phyloP scores from a whole-genome alignment of 2,888 invertebrate genomes.

The Volucella bombylans region DNA sequence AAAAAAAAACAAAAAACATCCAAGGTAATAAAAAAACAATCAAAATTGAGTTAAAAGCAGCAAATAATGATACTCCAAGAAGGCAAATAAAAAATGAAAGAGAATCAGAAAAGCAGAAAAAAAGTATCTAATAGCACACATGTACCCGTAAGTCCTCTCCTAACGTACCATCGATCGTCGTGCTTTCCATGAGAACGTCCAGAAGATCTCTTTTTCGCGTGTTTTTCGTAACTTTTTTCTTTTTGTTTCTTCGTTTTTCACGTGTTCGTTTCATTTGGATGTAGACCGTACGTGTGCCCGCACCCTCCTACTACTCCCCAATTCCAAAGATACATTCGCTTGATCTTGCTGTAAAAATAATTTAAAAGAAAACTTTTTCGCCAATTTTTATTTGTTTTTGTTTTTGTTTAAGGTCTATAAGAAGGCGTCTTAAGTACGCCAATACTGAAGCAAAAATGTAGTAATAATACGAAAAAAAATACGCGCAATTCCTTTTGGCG shows the following conservation, averaged over 20 bases:
- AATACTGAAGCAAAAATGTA: conserved; percentile 5
- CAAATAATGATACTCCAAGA: conserved; percentile 21
- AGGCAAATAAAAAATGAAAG: background rate
- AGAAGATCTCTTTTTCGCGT: conserved; percentile 14
- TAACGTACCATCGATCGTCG: conserved; percentile 1
- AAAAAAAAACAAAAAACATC: background rate
- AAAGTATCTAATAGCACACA: conserved; percentile 27
- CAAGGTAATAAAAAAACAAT: conserved; percentile 38
- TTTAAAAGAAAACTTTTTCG: background rate
- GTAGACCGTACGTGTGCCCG: background rate
- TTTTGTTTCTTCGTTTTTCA: background rate
- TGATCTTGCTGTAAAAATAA: conserved; percentile 6
- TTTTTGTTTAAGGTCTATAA: background rate
- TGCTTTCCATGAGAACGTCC: conserved; percentile 28
- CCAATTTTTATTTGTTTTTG: background rate
- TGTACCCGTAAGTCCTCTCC: background rate
- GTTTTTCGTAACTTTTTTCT: background rate
- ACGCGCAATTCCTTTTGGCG: conserved; percentile 54
- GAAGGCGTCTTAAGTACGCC: conserved; percentile 27
- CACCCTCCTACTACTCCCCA: conserved; percentile 9
- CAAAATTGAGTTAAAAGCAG: conserved; percentile 32
- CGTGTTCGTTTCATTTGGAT: conserved; percentile 32
- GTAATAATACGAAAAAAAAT: conserved; percentile 12
- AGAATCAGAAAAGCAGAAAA: background rate
- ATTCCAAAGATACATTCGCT: background rate